phyloP scores from a whole-genome alignment of 2,888 invertebrate genomes.

The Parnassius glacialis region DNA sequence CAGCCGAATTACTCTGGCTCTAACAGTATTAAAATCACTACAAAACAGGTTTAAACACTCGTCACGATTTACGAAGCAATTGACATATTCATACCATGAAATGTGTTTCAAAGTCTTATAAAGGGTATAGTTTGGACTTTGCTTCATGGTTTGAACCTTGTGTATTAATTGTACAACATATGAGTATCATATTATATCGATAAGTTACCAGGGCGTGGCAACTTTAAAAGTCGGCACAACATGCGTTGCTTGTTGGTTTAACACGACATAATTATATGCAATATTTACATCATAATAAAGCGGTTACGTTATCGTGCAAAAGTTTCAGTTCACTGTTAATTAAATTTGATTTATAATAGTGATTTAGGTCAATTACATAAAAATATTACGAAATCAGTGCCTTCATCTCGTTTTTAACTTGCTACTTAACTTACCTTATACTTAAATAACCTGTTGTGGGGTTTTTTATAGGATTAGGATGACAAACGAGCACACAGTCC shows the following conservation, averaged over 20 bases:
- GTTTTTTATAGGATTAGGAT: too few relatives aligned
- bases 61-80: too few relatives aligned
- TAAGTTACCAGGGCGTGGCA: not conserved
- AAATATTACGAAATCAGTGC: conserved; percentile 12
- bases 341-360: conserved; percentile 15
- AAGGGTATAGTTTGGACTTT: not conserved
- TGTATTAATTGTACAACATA: not conserved
- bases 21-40: too few relatives aligned
- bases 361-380: conserved; percentile 10
- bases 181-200: not conserved
- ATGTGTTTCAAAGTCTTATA: not conserved
- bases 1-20: too few relatives aligned
- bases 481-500: too few relatives aligned
- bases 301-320: conserved; percentile 9
- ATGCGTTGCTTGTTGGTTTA: not conserved
- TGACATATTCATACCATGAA: not conserved
- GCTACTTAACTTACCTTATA: too few relatives aligned
- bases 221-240: not conserved
- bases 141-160: not conserved
- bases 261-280: not conserved
- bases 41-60: too few relatives aligned
- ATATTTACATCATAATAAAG: conserved; percentile 4
- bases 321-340: conserved; percentile 10
- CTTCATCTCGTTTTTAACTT: not conserved
- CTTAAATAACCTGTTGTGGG: not conserved